Base-by-base conservation (phyloP, 2,113 vertebrate genomes). In the Tylochromis polylepis region DNA sequence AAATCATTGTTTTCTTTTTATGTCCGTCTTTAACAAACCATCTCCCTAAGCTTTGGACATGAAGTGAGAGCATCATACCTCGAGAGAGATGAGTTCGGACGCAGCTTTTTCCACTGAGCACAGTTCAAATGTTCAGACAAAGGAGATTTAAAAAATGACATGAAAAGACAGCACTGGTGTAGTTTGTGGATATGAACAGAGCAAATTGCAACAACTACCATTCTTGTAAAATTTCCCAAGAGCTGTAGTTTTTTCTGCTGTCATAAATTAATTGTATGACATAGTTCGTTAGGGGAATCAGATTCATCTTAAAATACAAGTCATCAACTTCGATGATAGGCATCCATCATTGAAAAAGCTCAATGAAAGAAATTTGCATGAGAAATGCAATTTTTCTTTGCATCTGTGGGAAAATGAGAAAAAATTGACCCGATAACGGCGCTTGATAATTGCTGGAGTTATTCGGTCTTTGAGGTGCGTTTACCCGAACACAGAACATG, bases 221-320 rank as follows among this genome's bases (percentile, higher is more conserved):
- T 67, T 16, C 1, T 3, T 9, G 36, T 43, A 46, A 70, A 43
- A 70, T n/a, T 5, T 24, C 20, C 0, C 11, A 14, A 24, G 0
- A 70, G 22, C 65, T 22, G 62, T 9, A 41, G 62, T 24, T 46
- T 46, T 53, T 72, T 18, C 41, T 72, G 38, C 46, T 43, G 38
- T 43, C 67, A 46, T 24, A 6, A 72, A 27, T 27, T 4, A 72
- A 16, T 43, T 67, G 2, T 15, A 6, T 27, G 67, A 4, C 22
- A 1, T 18, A 46, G 14, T 72, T 16, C 0, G 46, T 6, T 11
- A 27, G 49, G 18, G 49, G 4, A 15, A 5, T 14, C 43, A 46
- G 65, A 70, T 43, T 43, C 43, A 22, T 70, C 8, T 70, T 24
- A 70, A 24, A 14, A 67, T 67, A 0, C 22, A 5, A 0, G 11